Conservation (phyloP, 1,140 invertebrate genomes). For the Eulimnadia texana region DNA sequence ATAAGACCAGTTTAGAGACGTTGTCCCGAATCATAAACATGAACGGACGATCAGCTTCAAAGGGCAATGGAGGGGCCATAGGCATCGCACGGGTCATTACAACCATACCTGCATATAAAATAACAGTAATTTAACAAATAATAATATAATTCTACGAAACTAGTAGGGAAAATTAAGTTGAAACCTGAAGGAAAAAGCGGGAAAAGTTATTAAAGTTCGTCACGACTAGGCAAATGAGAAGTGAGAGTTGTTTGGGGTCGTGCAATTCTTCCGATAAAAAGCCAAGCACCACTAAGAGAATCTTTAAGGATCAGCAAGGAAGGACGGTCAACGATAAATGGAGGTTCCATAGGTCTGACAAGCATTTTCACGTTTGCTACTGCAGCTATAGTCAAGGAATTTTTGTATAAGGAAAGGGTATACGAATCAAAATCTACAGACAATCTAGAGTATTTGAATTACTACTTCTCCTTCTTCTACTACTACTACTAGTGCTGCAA, state of each 20-base stretch:
- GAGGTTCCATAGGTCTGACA: neutral
- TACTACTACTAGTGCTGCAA: neutral
- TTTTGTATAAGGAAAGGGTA: neutral
- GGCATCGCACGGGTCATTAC: neutral
- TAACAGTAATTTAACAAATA: too few relatives aligned
- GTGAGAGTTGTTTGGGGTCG: neutral
- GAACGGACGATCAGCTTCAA: slow-evolving; percentile 51
- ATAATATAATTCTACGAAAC: too few relatives aligned
- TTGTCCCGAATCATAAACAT: slow-evolving; percentile 51
- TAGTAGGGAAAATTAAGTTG: too few relatives aligned
- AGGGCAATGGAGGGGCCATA: slow-evolving; percentile 10
- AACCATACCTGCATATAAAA: neutral
- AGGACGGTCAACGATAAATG: slow-evolving; percentile 20
- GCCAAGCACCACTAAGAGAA: slow-evolving; percentile 15
- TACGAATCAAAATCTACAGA: neutral
- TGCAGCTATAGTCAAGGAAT: neutral
- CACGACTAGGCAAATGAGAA: neutral
- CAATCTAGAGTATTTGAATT: neutral
- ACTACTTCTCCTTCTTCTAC: neutral
- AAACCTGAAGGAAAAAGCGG: too few relatives aligned
- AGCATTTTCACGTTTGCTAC: neutral
- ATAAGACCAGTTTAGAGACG: slow-evolving; percentile 40
- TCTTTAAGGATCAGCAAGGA: slow-evolving; percentile 22
- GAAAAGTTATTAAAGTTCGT: neutral
- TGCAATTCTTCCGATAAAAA: slow-evolving; percentile 13